phyloP scores from a whole-genome alignment of 2,797 vertebrate genomes.

The Sebastes umbrosus region DNA sequence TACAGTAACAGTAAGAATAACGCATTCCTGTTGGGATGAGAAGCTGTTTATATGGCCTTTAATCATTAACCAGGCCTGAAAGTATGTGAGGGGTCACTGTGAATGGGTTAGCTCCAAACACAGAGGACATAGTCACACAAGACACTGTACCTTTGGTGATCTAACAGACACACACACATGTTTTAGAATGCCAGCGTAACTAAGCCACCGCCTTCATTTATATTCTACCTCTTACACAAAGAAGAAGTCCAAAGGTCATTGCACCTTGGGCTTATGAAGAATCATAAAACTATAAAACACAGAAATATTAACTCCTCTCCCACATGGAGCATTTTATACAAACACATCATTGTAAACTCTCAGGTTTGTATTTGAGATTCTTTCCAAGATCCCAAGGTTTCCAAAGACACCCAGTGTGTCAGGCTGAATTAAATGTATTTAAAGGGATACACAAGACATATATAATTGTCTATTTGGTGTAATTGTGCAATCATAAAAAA shows the following conservation, averaged over 20 bases:
- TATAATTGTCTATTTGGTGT: background rate
- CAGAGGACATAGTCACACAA: background rate
- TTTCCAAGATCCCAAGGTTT: background rate
- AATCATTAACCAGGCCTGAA: conserved; percentile 59
- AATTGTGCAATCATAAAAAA: background rate
- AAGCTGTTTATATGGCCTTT: conserved; percentile 37
- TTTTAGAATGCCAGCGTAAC: background rate
- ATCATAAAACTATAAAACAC: too few species aligned
- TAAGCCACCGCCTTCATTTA: too few species aligned
- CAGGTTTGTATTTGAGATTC: background rate
- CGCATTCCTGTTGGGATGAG: background rate
- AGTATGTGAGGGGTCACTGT: background rate
- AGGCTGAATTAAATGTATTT: too few species aligned
- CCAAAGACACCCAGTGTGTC: too few species aligned
- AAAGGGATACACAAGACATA: background rate
- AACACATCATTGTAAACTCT: background rate
- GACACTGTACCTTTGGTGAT: background rate
- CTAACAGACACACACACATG: background rate
- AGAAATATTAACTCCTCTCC: conserved; percentile 7
- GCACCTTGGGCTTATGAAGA: too few species aligned
- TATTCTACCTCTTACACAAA: too few species aligned
- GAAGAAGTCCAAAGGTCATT: too few species aligned
- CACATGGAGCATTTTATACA: background rate
- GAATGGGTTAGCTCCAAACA: background rate
- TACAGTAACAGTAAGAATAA: background rate